Conservation (phyloP, 2,797 vertebrate genomes). For the Glossophaga mutica region DNA sequence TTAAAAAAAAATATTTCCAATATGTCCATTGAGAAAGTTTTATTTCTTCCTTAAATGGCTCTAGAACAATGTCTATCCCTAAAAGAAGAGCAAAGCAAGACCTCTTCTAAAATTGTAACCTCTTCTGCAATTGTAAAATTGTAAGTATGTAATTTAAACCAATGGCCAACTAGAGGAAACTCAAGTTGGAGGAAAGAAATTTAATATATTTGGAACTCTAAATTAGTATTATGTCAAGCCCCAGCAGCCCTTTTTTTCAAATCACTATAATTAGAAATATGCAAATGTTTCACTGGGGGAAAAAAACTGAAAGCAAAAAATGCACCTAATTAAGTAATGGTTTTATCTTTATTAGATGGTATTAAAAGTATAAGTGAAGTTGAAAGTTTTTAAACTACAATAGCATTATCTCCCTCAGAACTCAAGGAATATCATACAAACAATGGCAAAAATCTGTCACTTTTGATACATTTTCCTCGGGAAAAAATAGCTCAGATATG, state of each 20-base stretch:
- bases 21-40: conserved; percentile 24
- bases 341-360: conserved; percentile 72
- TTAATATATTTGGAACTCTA: conserved; percentile 73
- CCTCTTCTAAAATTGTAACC: conserved; percentile 25
- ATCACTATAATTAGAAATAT: conserved; percentile 83
- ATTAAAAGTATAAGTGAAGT: conserved; percentile 71
- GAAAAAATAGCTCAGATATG: neutral
- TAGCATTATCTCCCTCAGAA: neutral
- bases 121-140: too few species aligned
- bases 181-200: conserved; percentile 77
- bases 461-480: neutral
- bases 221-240: conserved; percentile 81
- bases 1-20: neutral
- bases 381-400: conserved; percentile 54
- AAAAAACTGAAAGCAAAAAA: conserved; percentile 58
- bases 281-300: conserved; percentile 67
- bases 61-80: neutral
- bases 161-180: conserved; percentile 70
- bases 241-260: conserved; percentile 80
- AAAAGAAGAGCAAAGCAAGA: neutral
- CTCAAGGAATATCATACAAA: neutral
- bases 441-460: neutral
- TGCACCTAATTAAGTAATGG: conserved; percentile 79
- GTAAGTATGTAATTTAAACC: conserved; percentile 74
- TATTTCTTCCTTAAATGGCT: neutral